Evolutionary conservation across 2,888 invertebrate species (phyloP).

Genomic region (Desoria tigrina): DNA sequence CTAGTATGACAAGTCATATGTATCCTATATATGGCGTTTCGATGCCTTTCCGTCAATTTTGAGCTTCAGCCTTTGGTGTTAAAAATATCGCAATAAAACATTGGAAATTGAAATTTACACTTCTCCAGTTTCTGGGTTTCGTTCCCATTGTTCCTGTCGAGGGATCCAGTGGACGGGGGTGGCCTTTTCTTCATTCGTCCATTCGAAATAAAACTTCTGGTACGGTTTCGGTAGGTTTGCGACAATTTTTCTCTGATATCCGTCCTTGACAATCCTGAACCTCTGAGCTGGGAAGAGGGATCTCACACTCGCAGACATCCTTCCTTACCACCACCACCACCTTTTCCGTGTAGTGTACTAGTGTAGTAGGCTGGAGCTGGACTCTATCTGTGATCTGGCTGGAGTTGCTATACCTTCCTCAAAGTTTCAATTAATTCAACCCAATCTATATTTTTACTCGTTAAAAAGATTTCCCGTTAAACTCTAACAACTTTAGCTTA

Average conservation of each 20-base stretch:
- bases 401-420: too few species aligned
- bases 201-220: conserved; percentile 82
- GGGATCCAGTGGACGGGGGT: conserved; percentile 70
- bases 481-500: too few species aligned
- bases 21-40: too few species aligned
- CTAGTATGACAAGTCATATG: too few species aligned
- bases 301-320: conserved; percentile 21
- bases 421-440: too few species aligned
- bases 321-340: not conserved
- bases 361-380: too few species aligned
- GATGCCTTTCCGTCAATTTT: too few species aligned
- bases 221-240: conserved; percentile 71
- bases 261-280: conserved; percentile 22
- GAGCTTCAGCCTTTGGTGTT: too few species aligned
- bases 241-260: conserved; percentile 30
- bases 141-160: conserved; percentile 71
- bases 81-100: not conserved
- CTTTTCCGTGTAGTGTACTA: too few species aligned
- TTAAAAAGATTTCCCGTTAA: too few species aligned
- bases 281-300: conserved; percentile 21
- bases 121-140: conserved; percentile 72
- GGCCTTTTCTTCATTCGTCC: conserved; percentile 65
- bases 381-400: too few species aligned
- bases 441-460: too few species aligned
- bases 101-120: conserved; percentile 60